A percentile compares a stretch with the other conserved stretches of the same genome.
Conservation (phyloP, 1,140 invertebrate genomes). For the Hesperophylax magnus region DNA sequence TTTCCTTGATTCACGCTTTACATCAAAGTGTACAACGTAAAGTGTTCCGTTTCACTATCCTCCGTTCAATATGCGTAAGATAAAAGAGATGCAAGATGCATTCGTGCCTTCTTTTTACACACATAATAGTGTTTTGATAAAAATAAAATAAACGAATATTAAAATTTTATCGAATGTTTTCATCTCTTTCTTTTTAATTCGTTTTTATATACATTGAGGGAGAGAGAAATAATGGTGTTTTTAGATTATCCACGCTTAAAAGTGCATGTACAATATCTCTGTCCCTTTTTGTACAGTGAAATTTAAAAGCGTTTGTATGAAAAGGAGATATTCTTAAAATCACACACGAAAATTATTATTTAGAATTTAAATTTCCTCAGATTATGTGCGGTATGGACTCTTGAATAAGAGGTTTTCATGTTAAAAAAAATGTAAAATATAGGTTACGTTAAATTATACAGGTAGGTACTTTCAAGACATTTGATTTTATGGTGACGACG, state of each 20-base stretch:
- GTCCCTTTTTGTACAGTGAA: neutral
- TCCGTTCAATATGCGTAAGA: neutral
- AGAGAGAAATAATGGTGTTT: conserved; percentile 12
- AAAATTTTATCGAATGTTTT: neutral
- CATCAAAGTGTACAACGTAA: neutral
- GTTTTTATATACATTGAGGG: neutral
- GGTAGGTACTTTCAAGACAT: no score
- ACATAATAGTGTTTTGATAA: conserved; percentile 25
- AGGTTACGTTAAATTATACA: no score
- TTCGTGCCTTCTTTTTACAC: conserved; percentile 4
- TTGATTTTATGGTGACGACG: no score
- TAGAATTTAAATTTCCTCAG: neutral
- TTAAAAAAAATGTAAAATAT: no score
- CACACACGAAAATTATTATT: neutral
- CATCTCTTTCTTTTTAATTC: neutral
- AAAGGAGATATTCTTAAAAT: neutral
- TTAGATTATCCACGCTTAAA: conserved; percentile 3
- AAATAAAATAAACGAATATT: conserved; percentile 1
- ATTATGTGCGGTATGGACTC: no score
- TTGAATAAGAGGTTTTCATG: no score
- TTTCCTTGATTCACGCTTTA: conserved; percentile 25
- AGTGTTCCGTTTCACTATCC: neutral
- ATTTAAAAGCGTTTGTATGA: neutral
- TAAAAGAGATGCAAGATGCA: neutral
- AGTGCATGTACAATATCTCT: neutral